Percentiles rank a stretch among this genome's conserved stretches.
Evolutionary conservation across 2,888 invertebrate genomes (phyloP).

Genomic region (Archips xylosteana): DNA sequence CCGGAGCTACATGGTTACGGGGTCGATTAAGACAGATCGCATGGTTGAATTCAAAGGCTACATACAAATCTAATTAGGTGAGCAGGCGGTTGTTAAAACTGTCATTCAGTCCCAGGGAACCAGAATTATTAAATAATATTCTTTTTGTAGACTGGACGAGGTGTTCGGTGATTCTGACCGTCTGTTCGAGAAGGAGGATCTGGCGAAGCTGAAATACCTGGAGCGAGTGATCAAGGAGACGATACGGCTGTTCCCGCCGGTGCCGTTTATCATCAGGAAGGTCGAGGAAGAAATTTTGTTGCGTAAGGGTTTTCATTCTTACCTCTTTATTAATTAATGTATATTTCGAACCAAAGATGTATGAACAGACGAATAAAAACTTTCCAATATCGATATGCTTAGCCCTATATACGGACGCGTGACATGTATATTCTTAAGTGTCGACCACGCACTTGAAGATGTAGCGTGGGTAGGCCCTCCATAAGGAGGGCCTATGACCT

Average conservation of each 20-base stretch:
- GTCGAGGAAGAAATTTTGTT: conserved; percentile 68
- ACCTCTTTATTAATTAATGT: not conserved
- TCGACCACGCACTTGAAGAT: no score
- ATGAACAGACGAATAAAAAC: no score
- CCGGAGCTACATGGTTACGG: no score
- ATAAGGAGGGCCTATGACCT: no score
- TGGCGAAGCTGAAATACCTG: conserved; percentile 66
- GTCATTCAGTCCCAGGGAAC: not conserved
- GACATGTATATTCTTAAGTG: no score
- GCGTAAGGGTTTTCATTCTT: conserved; percentile 59
- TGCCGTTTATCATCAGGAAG: conserved; percentile 75
- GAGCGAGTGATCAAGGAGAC: conserved; percentile 76
- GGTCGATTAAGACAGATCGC: no score
- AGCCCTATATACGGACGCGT: no score
- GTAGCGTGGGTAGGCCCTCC: no score
- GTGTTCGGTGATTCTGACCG: conserved; percentile 71
- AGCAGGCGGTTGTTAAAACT: no score
- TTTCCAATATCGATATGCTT: no score
- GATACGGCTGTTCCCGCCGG: conserved; percentile 73
- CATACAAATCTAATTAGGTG: not conserved
- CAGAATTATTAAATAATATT: not conserved
- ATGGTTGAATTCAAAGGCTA: no score
- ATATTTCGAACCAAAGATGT: no score
- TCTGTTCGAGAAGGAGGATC: conserved; percentile 68
- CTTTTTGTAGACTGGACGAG: conserved; percentile 58